Percentiles rank a stretch among this genome's conserved stretches.
Conservation (phyloP, 1,140 invertebrate species). For the Neodiprion pinetum region DNA sequence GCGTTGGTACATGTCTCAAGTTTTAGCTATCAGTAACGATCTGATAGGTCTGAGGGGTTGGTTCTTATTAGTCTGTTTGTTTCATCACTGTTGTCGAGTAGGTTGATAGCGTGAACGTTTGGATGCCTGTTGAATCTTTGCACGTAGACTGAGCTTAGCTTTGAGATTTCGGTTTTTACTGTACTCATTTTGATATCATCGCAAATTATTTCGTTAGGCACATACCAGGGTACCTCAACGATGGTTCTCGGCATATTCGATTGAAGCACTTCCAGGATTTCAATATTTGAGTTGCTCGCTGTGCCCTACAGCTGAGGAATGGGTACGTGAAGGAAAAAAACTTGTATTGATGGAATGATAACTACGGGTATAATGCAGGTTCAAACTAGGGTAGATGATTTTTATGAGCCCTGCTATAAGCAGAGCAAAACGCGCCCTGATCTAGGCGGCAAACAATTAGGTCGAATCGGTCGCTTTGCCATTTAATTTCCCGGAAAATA, state of each 20-base stretch:
- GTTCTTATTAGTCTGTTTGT: not conserved
- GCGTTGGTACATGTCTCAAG: not conserved
- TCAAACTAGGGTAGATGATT: too few relatives aligned
- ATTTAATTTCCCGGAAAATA: conserved; percentile 2
- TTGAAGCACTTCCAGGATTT: conserved; percentile 36
- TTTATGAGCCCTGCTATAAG: too few relatives aligned
- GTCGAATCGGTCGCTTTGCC: not conserved
- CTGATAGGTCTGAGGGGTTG: not conserved
- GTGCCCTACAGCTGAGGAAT: conserved; percentile 38
- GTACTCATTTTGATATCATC: not conserved
- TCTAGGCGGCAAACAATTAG: not conserved
- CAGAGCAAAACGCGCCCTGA: not conserved
- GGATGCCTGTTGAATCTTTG: not conserved
- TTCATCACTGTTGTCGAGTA: not conserved
- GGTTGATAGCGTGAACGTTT: not conserved
- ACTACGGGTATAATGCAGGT: too few relatives aligned
- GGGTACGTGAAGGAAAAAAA: too few relatives aligned
- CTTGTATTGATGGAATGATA: too few relatives aligned
- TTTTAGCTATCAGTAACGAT: not conserved
- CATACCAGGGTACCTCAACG: not conserved
- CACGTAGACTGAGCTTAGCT: not conserved
- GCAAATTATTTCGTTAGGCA: not conserved
- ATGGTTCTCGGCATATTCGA: not conserved
- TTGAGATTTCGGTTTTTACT: not conserved
- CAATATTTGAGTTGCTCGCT: conserved; percentile 38